Percentiles rank a stretch among this genome's conserved stretches.
These are phyloP conservation scores for Meles meles DNA, from an alignment of 2,113 vertebrate species.

Conservation along the genomic window DNA sequence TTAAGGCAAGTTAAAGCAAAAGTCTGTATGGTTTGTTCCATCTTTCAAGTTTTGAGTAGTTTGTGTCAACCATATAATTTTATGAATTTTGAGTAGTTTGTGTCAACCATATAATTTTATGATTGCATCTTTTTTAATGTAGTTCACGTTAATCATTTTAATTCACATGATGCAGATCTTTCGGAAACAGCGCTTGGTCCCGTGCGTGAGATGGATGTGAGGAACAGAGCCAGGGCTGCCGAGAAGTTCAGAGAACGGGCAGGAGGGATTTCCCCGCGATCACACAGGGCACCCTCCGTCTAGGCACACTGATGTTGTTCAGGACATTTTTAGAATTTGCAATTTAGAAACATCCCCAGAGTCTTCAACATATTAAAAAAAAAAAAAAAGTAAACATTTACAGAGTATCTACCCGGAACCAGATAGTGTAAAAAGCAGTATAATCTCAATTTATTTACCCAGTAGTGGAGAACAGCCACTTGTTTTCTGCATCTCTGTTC, in stretches of 20 bases:
- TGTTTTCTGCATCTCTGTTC: neutral
- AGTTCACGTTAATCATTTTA: neutral
- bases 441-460: neutral
- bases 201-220: accelerated
- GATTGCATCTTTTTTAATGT: neutral
- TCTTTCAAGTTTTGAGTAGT: neutral
- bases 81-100: neutral
- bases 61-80: slow-evolving; percentile 49
- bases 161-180: accelerated
- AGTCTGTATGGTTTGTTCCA: neutral
- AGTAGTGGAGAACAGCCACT: accelerated
- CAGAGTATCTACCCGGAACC: accelerated
- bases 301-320: neutral
- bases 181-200: too few relatives aligned
- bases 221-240: accelerated
- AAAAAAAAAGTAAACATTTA: neutral
- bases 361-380: too few relatives aligned
- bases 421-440: neutral
- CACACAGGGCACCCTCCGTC: neutral
- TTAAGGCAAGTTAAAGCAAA: neutral
- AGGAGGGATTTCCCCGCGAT: accelerated
- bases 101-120: slow-evolving; percentile 46
- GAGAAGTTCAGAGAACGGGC: accelerated
- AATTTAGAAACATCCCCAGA: neutral
- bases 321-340: neutral